Base-by-base conservation (phyloP, 2,888 invertebrate species). In the Stenodema calcarata region DNA sequence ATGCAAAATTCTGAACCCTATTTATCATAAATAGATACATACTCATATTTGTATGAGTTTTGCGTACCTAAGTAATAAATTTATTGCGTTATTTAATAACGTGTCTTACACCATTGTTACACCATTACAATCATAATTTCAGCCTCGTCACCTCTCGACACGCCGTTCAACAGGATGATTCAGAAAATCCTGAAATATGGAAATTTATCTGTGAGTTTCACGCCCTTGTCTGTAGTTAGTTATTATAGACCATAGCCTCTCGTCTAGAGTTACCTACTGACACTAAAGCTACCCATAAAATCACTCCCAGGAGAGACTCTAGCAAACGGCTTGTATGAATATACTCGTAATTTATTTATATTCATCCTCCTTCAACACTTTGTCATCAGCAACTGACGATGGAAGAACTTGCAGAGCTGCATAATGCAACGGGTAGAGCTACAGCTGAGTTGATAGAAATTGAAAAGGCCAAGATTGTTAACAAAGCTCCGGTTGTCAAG, bases 401-500 rank as follows among this genome's bases (percentile, higher is more conserved):
- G 75, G 81, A 78, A 14, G 88, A 88, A 79, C 50, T 88, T 47
- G 87, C 88, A 9, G 87, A 87, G 44, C 82, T 88, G 23, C 88
- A 88, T 62, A 81, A 87, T 30, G 75, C 79, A 11, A 47, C 87
- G 28, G 75, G 79, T 18, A 76, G 47, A 69, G 87, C 81, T 11
- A 87, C 88, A 16, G 87, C 84, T 42, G 75, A 42, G 27, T 41
- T 88, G 41, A 80, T 88, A 12, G 73, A 87, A 41, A 27, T 69
- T 11, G 87, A 86, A n/a, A 87, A 80, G 14, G 88, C 76, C 18
- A n/a, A 27, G 23, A 41, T 87, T 12, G 73, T 86, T n/a, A 87
- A 84, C 11, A 75, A 47, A 73, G 78, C 88, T 12, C 86, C 88
- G 2, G 79, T 87, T 0, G 81, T 76, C n/a, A 86, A 86, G 82